Percentiles rank a stretch among this genome's conserved stretches.
phyloP scores from a whole-genome alignment of 2,888 invertebrate genomes.

The Tanypteryx hageni region DNA sequence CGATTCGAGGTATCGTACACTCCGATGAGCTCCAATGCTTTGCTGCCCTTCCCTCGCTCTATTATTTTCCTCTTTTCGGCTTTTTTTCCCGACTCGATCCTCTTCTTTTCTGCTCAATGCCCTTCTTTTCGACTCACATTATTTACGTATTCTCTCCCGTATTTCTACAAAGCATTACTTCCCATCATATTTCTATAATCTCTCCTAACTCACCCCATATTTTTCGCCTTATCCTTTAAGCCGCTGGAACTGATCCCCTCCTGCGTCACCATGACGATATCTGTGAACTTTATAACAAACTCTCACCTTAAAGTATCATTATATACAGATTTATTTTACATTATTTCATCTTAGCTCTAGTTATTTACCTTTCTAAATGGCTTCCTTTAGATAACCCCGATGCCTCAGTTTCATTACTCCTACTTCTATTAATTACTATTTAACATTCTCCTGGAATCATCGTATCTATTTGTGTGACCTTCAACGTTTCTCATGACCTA shows the following conservation, averaged over 20 bases:
- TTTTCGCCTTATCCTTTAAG: background rate
- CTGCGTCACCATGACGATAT: no score
- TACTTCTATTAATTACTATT: no score
- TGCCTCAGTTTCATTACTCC: no score
- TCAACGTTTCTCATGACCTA: no score
- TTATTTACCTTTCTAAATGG: background rate
- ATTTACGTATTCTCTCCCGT: background rate
- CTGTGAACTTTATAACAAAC: background rate
- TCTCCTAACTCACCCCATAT: background rate
- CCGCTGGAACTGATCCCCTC: constrained; percentile 6
- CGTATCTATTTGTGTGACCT: no score
- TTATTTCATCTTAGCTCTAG: background rate
- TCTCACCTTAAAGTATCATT: background rate
- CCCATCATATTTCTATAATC: constrained; percentile 21
- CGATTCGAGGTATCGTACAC: background rate
- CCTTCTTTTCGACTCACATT: background rate
- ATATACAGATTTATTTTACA: background rate
- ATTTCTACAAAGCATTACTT: constrained; percentile 31
- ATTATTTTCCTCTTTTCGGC: background rate
- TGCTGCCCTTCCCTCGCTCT: background rate
- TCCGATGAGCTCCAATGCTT: background rate
- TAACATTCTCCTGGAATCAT: no score
- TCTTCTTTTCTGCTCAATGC: background rate
- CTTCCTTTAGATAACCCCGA: no score
- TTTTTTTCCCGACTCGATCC: background rate